Percentiles rank a stretch among this genome's conserved stretches.
These are phyloP conservation scores for Megalops atlanticus DNA, from an alignment of 2,113 vertebrate genomes.

Conservation along the genomic window DNA sequence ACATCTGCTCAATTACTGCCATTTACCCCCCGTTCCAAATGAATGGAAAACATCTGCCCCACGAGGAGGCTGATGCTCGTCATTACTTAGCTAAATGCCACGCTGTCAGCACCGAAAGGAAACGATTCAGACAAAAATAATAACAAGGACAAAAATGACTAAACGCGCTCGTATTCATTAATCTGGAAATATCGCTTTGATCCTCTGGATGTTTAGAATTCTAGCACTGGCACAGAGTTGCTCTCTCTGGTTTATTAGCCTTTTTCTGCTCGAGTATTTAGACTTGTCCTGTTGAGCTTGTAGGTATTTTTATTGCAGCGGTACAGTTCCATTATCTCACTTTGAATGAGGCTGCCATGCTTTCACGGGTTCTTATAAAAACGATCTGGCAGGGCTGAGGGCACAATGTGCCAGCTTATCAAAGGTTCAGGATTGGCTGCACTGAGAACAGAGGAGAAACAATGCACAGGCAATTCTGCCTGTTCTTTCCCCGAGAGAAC, in stretches of 20 bases:
- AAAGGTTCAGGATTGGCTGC: too few species aligned
- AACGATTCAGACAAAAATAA: slow-evolving; percentile 45
- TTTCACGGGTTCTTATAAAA: neutral
- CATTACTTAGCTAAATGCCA: slow-evolving; percentile 46
- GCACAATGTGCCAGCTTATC: too few species aligned
- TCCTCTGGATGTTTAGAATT: slow-evolving; percentile 22
- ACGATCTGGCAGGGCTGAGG: neutral
- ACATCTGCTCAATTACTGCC: slow-evolving; percentile 54
- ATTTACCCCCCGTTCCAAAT: slow-evolving; percentile 58
- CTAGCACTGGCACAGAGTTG: neutral
- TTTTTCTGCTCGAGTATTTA: neutral
- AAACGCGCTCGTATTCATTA: slow-evolving; percentile 53
- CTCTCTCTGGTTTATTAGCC: neutral
- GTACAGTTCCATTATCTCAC: neutral
- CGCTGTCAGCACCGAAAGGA: slow-evolving; percentile 51
- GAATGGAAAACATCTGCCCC: slow-evolving; percentile 62
- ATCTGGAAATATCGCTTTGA: slow-evolving; percentile 42
- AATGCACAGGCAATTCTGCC: too few species aligned
- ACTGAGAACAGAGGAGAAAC: too few species aligned
- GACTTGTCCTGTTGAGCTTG: neutral
- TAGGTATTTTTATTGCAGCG: neutral
- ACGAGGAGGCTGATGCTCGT: slow-evolving; percentile 55
- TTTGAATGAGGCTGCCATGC: neutral
- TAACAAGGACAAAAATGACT: slow-evolving; percentile 22
- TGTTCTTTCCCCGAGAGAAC: too few species aligned